A percentile compares a stretch with the other conserved stretches of the same genome.
Evolutionary conservation across 92 coral and sea anemone species (phyloP).

Genomic region (Paramuricea clavata): DNA sequence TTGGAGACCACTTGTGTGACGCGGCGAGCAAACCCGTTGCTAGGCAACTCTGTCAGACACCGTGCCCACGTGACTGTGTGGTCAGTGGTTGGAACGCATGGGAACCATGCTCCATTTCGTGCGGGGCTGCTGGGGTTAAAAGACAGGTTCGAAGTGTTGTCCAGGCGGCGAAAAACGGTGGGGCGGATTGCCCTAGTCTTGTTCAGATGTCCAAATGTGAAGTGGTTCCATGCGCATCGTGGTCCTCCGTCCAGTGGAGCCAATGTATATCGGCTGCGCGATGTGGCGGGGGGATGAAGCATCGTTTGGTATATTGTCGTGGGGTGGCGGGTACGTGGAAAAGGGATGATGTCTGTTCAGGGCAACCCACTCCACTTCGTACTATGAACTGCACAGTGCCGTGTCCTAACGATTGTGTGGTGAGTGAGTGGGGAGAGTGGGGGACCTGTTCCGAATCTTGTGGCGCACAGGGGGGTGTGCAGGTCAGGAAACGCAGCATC

Average conservation of each 20-base stretch:
- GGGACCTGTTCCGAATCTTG: slow-evolving; percentile 46
- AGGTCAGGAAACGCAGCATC: slow-evolving; percentile 15
- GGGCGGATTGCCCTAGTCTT: slow-evolving; percentile 1
- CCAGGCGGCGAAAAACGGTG: not conserved
- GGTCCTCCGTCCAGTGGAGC: not conserved
- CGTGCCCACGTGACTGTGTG: slow-evolving; percentile 36
- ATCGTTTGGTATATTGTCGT: not conserved
- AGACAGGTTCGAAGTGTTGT: not conserved
- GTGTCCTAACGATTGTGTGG: slow-evolving; percentile 30
- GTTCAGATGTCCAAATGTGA: not conserved
- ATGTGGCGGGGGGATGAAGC: not conserved
- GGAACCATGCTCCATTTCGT: slow-evolving; percentile 39
- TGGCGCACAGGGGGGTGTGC: slow-evolving; percentile 30
- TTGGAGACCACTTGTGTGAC: slow-evolving; percentile 7
- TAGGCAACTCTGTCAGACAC: not conserved
- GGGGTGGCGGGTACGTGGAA: not conserved
- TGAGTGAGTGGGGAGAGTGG: slow-evolving; percentile 35
- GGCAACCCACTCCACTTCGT: not conserved
- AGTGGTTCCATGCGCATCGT: not conserved
- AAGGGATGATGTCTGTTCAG: not conserved
- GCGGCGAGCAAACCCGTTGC: slow-evolving; percentile 8
- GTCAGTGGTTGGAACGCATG: slow-evolving; percentile 38
- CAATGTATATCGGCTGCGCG: not conserved
- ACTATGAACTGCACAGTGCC: not conserved
- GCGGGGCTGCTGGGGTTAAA: slow-evolving; percentile 27